phyloP scores from a whole-genome alignment of 2,113 vertebrate genomes.

The Notiomystis cincta region DNA sequence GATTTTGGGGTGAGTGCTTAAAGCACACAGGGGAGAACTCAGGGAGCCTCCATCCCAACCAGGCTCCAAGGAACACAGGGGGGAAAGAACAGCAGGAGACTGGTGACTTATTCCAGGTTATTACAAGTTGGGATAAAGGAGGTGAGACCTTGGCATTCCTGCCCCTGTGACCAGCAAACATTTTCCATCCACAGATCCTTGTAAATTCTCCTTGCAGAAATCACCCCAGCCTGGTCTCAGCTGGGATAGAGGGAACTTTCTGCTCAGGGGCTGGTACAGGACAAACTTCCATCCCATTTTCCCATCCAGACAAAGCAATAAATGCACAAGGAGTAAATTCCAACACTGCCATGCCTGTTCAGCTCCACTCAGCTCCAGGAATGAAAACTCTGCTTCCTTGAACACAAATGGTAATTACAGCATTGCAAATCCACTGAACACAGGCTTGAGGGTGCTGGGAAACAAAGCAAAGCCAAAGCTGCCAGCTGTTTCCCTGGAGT shows the following conservation, averaged over 20 bases:
- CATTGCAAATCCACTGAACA: fast-evolving
- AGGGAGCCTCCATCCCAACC: fast-evolving
- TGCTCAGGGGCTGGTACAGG: not conserved
- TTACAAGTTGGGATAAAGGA: fast-evolving
- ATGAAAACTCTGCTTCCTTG: not conserved
- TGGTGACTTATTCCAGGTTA: not conserved
- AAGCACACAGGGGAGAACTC: no score
- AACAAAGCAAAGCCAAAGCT: not conserved
- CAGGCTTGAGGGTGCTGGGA: not conserved
- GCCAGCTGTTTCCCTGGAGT: not conserved
- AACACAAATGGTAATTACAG: fast-evolving
- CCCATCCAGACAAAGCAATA: not conserved
- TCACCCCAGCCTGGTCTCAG: not conserved
- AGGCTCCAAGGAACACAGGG: not conserved
- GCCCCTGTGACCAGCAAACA: not conserved
- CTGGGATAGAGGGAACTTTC: not conserved
- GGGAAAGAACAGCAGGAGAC: not conserved
- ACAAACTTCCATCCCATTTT: not conserved
- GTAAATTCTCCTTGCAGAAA: no score
- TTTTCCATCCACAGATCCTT: fast-evolving
- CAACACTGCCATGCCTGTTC: fast-evolving
- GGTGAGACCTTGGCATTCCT: not conserved
- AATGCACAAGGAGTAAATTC: not conserved
- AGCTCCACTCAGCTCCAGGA: not conserved
- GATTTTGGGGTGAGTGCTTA: not conserved